Conservation (phyloP, 2,113 vertebrate genomes). For the Erythrolamprus reginae region DNA sequence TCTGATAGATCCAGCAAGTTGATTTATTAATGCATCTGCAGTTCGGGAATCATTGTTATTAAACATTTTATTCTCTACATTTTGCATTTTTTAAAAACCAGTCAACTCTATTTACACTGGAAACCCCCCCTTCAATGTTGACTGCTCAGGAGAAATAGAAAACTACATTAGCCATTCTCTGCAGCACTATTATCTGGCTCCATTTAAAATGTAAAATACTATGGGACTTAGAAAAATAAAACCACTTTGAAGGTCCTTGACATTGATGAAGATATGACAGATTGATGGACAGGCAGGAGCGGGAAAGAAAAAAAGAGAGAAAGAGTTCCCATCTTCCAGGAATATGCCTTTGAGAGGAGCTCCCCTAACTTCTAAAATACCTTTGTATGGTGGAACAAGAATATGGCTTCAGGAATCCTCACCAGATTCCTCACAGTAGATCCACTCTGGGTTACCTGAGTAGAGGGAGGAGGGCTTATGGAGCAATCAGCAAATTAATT, state of each 20-base stretch:
- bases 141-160: not conserved
- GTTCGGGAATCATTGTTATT: not conserved
- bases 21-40: not conserved
- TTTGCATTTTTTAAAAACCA: not conserved
- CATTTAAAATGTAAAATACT: not conserved
- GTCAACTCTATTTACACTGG: not conserved
- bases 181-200: not conserved
- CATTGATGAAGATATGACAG: not conserved
- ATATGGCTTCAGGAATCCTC: not conserved
- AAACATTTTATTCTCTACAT: not conserved
- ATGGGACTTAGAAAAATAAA: not conserved
- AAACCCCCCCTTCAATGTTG: not conserved
- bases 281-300: not conserved
- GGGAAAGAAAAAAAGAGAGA: not conserved
- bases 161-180: not conserved
- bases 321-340: not conserved
- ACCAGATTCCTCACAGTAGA: not conserved
- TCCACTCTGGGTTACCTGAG: not conserved
- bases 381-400: not conserved
- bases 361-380: not conserved
- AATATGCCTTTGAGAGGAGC: not conserved
- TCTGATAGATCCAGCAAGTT: not conserved
- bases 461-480: not conserved
- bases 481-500: not conserved
- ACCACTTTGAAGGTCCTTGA: not conserved